Base-by-base conservation (phyloP, 2,888 invertebrate species). In the Lymantria monacha region DNA sequence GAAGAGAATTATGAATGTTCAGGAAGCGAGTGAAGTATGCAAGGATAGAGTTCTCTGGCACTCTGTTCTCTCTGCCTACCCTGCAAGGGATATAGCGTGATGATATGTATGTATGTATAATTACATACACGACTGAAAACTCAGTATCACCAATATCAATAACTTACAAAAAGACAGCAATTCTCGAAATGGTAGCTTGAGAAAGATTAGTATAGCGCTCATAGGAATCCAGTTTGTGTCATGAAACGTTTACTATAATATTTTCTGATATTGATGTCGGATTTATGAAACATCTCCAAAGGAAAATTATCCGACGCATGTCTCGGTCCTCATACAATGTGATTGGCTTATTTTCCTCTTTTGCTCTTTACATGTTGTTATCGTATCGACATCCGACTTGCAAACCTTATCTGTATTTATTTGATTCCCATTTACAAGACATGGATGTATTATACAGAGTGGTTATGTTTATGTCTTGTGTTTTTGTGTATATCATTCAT, bases 301-400 rank as follows among this genome's bases (percentile, higher is more conserved):
- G 69, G 74, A 83, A 80, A 80, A 83, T 84, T 77, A 84, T 83
- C 70, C 69, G 74, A 63, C 70, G 70, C 69, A 70, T 75, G 70
- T 72, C 63, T 69, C 72, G 76, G 74, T 81, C 79, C 75, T 76
- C 75, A 75, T 80, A 80, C 80, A 79, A 80, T 78, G 70, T 83
- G 80, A 85, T 84, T 81, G 79, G 70, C 77, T 79, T 79, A 79
- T 81, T 74, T 78, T 72, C 72, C 69, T 73, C 70, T 62, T 77
- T 73, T 77, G 74, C 66, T 79, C 76, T 80, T 78, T 79, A 80
- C 82, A 78, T 76, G 75, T 75, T 81, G 80, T 84, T 82, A 82
- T 76, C 73, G 67, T 74, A 72, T 77, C 77, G 72, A 75, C 75
- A 78, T 74, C 74, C 76, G 71, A 69, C 73, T 75, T 69, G 59